A percentile compares a stretch with the other conserved stretches of the same genome.
These are phyloP conservation scores for Porites lutea DNA, from an alignment of 64 coral and sea anemone genomes.

Conservation along the genomic window DNA sequence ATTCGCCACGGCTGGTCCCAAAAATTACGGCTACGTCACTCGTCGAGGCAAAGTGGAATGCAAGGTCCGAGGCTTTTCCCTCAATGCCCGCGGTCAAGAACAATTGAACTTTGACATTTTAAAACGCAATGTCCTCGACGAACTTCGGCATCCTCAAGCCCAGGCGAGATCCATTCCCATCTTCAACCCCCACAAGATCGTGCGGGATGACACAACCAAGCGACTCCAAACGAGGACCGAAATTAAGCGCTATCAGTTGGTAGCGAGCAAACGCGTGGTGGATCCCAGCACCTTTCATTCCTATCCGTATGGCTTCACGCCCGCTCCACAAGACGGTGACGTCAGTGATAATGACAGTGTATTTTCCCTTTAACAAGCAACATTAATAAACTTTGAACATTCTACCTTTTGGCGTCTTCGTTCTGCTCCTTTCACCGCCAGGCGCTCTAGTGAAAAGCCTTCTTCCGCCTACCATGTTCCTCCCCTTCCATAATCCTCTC, in stretches of 20 bases:
- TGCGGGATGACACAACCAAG: too few relatives aligned
- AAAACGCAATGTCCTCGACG: not conserved
- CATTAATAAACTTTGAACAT: too few relatives aligned
- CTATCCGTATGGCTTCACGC: not conserved
- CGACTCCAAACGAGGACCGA: too few relatives aligned
- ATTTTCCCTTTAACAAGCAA: too few relatives aligned
- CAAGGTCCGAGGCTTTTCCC: conserved; percentile 8
- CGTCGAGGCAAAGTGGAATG: not conserved
- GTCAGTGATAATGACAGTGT: too few relatives aligned
- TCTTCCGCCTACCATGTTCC: too few relatives aligned
- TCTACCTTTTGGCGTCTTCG: too few relatives aligned
- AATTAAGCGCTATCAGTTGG: not conserved
- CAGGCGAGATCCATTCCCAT: not conserved
- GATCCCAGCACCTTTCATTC: not conserved
- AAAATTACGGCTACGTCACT: conserved; percentile 14
- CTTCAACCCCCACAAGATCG: not conserved
- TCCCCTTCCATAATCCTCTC: too few relatives aligned
- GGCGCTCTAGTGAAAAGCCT: too few relatives aligned
- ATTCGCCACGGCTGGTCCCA: conserved; percentile 9
- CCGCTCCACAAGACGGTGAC: too few relatives aligned
- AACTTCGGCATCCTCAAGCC: not conserved
- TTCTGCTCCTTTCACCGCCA: too few relatives aligned
- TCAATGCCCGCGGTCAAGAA: not conserved
- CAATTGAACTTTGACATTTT: conserved; percentile 13
- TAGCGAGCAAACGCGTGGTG: conserved; percentile 3